Conservation (phyloP, 1,140 invertebrate genomes). For the Alviniconcha marisindica region DNA sequence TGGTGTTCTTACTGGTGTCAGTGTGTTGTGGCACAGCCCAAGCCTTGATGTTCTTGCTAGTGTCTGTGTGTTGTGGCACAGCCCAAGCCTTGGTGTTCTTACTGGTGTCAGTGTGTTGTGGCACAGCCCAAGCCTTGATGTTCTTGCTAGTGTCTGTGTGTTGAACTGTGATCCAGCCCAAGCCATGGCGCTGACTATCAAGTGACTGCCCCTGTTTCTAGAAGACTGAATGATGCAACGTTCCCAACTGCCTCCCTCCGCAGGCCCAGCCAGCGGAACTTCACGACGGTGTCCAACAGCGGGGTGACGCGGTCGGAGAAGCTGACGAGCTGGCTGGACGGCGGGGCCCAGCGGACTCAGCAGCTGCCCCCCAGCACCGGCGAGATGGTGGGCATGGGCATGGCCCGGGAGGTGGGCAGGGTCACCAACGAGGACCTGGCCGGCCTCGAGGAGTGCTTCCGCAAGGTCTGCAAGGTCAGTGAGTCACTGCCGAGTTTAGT, state of each 20-base stretch:
- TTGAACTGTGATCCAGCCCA: no score
- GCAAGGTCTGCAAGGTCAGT: constrained; percentile 65
- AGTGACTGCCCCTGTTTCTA: no score
- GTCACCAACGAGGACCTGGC: constrained; percentile 48
- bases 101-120: no score
- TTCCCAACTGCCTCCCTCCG: constrained; percentile 11
- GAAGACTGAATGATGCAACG: no score
- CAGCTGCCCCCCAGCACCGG: constrained; percentile 38
- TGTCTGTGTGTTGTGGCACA: no score
- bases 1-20: no score
- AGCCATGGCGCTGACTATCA: no score
- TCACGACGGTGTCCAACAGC: constrained; percentile 64
- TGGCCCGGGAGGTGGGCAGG: constrained; percentile 38
- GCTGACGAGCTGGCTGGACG: constrained; percentile 48
- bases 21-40: no score
- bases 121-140: no score
- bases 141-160: no score
- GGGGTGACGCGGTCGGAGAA: constrained; percentile 68
- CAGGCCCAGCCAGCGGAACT: constrained; percentile 62
- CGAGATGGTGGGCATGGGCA: constrained; percentile 37
- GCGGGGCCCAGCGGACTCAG: not conserved
- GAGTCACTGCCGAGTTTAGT: not conserved
- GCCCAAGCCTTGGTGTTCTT: no score
- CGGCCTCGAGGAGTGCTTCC: constrained; percentile 65
- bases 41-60: no score